Evolutionary conservation across 2,113 vertebrate species (phyloP).

Genomic region (Aythya baeri): DNA sequence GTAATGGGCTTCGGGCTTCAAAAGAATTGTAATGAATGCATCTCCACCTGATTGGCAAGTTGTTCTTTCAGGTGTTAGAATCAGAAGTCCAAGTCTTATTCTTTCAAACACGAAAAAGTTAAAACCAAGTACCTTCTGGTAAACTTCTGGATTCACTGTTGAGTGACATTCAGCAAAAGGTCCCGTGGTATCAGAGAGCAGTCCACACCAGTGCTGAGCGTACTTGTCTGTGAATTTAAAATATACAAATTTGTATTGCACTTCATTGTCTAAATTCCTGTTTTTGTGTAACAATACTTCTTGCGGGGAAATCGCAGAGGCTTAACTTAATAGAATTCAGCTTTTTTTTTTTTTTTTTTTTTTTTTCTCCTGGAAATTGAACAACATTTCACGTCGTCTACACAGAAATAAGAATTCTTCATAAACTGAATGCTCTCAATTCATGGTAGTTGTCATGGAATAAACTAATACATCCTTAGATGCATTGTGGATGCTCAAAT

Average conservation of each 20-base stretch:
- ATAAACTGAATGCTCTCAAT: neutral
- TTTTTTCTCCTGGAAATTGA: neutral
- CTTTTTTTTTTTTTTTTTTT: neutral
- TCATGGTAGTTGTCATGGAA: neutral
- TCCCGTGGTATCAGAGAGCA: slow-evolving; percentile 74
- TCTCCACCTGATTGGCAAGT: neutral
- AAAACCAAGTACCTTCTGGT: slow-evolving; percentile 79
- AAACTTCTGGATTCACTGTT: slow-evolving; percentile 78
- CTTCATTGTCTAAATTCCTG: neutral
- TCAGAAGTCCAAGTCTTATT: neutral
- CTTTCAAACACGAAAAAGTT: neutral
- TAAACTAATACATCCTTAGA: neutral
- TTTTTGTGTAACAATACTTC: neutral
- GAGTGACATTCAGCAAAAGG: slow-evolving; percentile 86
- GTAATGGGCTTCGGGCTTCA: neutral
- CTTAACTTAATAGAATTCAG: neutral
- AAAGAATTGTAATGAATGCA: neutral
- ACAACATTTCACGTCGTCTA: neutral
- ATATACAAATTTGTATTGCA: neutral
- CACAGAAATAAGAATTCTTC: neutral
- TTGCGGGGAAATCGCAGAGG: neutral
- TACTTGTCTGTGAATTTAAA: slow-evolving; percentile 82
- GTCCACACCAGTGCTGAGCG: slow-evolving; percentile 88
- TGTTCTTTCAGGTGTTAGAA: neutral
- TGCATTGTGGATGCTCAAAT: neutral